phyloP scores from a whole-genome alignment of 2,888 invertebrate species.

The Ectemnius lituratus region DNA sequence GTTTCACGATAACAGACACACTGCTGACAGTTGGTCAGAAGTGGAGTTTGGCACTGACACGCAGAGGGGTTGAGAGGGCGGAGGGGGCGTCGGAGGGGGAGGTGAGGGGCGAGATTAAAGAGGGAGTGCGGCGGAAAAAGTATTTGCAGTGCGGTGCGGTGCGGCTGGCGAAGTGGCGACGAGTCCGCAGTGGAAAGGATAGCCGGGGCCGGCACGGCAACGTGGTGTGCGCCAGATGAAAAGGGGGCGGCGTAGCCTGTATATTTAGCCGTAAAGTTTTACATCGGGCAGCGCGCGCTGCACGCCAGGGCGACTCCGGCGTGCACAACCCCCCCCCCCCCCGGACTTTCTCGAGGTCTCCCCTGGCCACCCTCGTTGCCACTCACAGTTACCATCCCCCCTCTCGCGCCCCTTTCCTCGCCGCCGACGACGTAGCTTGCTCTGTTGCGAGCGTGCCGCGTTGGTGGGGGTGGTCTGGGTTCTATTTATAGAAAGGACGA shows the following conservation, averaged over 20 bases:
- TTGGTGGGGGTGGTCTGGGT: constrained; percentile 60
- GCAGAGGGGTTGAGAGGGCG: too few relatives aligned
- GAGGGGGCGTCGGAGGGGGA: constrained; percentile 9
- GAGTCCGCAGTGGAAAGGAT: too few relatives aligned
- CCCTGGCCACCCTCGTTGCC: background rate
- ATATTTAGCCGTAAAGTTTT: constrained; percentile 65
- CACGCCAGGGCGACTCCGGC: too few relatives aligned
- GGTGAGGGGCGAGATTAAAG: constrained; percentile 35
- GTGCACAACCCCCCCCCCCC: background rate
- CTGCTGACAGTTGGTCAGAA: too few relatives aligned
- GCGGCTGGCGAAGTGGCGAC: too few relatives aligned
- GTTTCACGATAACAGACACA: too few relatives aligned
- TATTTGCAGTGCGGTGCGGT: constrained; percentile 45
- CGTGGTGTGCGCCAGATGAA: constrained; percentile 9
- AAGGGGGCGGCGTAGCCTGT: constrained; percentile 32
- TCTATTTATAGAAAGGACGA: constrained; percentile 76
- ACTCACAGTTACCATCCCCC: constrained; percentile 19
- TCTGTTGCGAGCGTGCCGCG: background rate
- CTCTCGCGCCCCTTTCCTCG: constrained; percentile 21
- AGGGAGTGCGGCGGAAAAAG: constrained; percentile 34
- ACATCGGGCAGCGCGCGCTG: constrained; percentile 19
- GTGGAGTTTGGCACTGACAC: too few relatives aligned
- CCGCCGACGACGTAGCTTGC: background rate
- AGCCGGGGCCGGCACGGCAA: constrained; percentile 14
- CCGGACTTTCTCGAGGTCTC: constrained; percentile 1